Conservation (phyloP, 2,797 vertebrate genomes). For the Alcedo atthis region DNA sequence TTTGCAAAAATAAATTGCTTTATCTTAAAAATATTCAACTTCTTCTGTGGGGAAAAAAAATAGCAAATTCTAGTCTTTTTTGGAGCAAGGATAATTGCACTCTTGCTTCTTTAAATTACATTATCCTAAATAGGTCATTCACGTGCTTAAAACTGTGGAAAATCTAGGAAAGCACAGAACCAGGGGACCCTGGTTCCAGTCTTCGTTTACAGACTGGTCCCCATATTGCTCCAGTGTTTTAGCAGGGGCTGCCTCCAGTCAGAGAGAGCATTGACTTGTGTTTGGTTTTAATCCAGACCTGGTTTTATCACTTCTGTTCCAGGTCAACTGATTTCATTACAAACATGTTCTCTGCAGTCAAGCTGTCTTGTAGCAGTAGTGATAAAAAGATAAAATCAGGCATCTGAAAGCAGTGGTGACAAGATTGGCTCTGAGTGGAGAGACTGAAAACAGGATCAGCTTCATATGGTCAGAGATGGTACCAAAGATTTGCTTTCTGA, state of each 20-base stretch:
- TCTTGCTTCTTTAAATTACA: neutral
- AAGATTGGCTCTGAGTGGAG: neutral
- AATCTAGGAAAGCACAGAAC: neutral
- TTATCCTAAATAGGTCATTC: neutral
- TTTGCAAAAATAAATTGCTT: neutral
- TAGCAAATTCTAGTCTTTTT: neutral
- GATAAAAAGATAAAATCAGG: slow-evolving; percentile 43
- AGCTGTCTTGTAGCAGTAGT: slow-evolving; percentile 22
- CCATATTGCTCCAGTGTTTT: neutral
- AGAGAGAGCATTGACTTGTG: neutral
- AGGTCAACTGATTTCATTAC: slow-evolving; percentile 44
- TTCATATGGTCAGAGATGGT: neutral
- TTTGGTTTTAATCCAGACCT: neutral
- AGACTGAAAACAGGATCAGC: neutral
- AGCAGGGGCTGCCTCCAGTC: neutral
- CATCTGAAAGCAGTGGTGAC: neutral
- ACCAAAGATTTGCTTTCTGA: neutral
- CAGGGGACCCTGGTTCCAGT: neutral
- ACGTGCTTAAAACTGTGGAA: neutral
- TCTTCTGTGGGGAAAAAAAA: neutral
- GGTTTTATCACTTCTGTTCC: slow-evolving; percentile 16
- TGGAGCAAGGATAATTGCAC: neutral
- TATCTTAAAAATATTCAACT: neutral
- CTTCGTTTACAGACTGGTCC: neutral
- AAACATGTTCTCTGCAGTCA: neutral